Evolutionary conservation across 92 coral and sea anemone species (phyloP), one percentile per base, ranked within the genome.

Genomic region (Porites divaricata): DNA sequence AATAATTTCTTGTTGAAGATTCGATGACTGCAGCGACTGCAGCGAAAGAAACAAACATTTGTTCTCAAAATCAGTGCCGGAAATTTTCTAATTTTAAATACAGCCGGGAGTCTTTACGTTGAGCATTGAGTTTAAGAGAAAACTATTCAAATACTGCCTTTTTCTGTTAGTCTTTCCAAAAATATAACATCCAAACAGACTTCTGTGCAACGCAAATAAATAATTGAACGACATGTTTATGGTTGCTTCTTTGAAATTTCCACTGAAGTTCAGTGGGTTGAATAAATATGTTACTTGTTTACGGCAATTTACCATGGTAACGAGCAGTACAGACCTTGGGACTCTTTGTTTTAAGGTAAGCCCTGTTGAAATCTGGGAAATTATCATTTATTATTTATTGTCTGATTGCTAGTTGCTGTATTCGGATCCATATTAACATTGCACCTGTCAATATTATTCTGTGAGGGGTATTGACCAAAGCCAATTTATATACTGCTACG

Each of bases 341-440:
- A 20, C 16, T 9, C 59, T 54, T 54, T 54, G 59, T 54, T 11
- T 54, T 54, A 15, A 0, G 14, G 12, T 11, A 54, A 54, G 4
- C 14, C 17, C 59, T 0, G 45, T 5, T 35, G 45, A 35, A 35
- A 4, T 35, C 4, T 15, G 12, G 59, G 14, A 54, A 54, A 12
- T 20, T 8, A 14, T 64, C 50, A 66, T 79, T 24, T 2, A 79
- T 79, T 79, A 79, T 79, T 79, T 6, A 79, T 65, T 21, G 25
- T 9, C 72, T 35, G 7, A 24, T 10, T 45, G 15, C 0, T 13
- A 10, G 20, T 24, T n/a, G 41, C 21, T 45, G 63, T 6, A 48
- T 6, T 15, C 15, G 64, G 66, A 65, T 64, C n/a, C 8, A 15
- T 78, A 15, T 24, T 78, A 21, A 24, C 51, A 64, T 14, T 15